Conservation (phyloP, 2,113 vertebrate species). For the Thalassoma bifasciatum region DNA sequence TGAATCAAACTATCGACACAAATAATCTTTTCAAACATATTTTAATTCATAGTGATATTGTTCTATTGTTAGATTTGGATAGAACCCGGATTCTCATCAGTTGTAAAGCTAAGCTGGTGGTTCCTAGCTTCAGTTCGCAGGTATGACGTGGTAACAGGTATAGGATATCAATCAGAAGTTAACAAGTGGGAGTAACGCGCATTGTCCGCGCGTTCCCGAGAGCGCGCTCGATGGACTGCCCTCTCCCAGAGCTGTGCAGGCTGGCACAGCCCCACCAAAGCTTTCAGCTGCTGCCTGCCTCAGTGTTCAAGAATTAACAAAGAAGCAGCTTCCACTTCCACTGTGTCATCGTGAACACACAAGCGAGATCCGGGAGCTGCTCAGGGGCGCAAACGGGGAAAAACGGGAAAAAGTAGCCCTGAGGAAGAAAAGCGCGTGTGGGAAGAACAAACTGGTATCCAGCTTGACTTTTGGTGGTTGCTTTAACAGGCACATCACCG, state of each 20-base stretch:
- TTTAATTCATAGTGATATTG: too few species aligned
- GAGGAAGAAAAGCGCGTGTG: background rate
- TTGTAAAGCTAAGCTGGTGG: too few species aligned
- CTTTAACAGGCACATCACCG: background rate
- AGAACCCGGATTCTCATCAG: too few species aligned
- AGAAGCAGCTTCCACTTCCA: constrained; percentile 5
- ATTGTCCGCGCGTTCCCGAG: constrained; percentile 6
- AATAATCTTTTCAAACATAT: too few species aligned
- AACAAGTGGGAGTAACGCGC: too few species aligned
- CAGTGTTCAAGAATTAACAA: background rate
- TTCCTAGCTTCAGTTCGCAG: too few species aligned
- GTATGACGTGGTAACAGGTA: too few species aligned
- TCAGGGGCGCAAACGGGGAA: background rate
- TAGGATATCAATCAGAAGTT: too few species aligned
- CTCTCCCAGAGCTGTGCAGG: background rate
- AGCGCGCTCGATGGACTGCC: background rate
- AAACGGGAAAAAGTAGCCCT: background rate
- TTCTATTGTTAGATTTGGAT: background rate
- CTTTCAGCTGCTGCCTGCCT: background rate
- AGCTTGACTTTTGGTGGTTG: background rate
- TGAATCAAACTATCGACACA: too few species aligned
- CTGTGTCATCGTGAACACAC: constrained; percentile 8
- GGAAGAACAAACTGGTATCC: constrained; percentile 7
- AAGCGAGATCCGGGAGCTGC: constrained; percentile 59
- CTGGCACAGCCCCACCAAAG: background rate